Evolutionary conservation across 35 echinoderm and acorn worm species (phyloP).

Genomic region (Patiria miniata): DNA sequence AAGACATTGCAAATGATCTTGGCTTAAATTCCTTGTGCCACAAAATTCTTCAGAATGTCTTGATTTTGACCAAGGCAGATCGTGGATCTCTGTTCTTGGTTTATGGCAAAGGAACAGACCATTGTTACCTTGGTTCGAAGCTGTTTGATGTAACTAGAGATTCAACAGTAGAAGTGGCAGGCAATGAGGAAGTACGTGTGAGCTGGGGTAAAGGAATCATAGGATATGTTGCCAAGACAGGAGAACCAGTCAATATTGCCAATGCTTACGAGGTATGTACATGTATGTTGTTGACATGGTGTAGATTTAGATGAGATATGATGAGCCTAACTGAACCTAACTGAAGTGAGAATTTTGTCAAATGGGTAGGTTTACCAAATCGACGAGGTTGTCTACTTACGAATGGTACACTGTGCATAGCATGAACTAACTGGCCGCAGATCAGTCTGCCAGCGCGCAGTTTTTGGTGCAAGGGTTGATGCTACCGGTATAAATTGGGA

Average conservation of each 20-base stretch:
- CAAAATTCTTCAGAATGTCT: conserved; percentile 99
- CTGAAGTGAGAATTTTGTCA: too few relatives aligned
- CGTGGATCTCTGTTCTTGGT: conserved; percentile 93
- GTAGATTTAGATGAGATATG: too few relatives aligned
- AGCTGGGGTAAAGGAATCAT: conserved; percentile 98
- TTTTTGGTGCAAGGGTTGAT: too few relatives aligned
- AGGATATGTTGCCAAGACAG: conserved; percentile 97
- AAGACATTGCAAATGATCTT: conserved; percentile 97
- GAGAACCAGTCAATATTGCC: conserved; percentile 98
- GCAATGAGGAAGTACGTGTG: conserved; percentile 78
- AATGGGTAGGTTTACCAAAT: too few relatives aligned
- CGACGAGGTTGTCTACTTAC: too few relatives aligned
- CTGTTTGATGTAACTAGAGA: conserved; percentile 95
- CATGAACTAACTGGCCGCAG: too few relatives aligned
- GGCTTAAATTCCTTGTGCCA: conserved; percentile 95
- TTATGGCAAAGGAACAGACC: conserved; percentile 88
- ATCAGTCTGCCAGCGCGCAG: too few relatives aligned
- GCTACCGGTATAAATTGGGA: too few relatives aligned
- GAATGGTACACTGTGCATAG: too few relatives aligned
- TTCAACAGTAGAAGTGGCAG: conserved; percentile 90
- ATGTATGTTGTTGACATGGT: too few relatives aligned
- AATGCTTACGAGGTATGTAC: conserved; percentile 97
- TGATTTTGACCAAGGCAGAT: conserved; percentile 95
- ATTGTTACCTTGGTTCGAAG: conserved; percentile 89
- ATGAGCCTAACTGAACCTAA: too few relatives aligned